Evolutionary conservation across 2,113 vertebrate species (phyloP), one percentile per base, ranked within the genome.

Genomic region (Astur gentilis): DNA sequence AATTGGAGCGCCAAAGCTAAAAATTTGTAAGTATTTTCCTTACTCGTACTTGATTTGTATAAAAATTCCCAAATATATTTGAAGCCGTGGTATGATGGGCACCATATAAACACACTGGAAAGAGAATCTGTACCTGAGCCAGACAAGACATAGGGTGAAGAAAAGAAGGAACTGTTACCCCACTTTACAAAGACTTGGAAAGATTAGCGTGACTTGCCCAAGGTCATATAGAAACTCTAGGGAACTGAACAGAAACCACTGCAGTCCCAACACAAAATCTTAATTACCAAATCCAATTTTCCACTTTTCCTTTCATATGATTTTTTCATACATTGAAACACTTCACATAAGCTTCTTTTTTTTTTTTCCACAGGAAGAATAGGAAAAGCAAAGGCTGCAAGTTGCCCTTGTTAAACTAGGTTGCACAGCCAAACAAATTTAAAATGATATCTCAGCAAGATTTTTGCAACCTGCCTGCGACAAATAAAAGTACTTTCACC

Each of bases 361-460:
- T 27, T 70, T 65, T 86, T 75, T 79, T 4, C 32, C 95, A 19
- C 77, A 83, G 90, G 96, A 92, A 81, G 90, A 95, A 91, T 32
- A 83, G 47, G 42, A 83, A 58, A 97, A 90, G 78, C 66, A 86
- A 87, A 93, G 44, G 32, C 94, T 95, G 75, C 75, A 95, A 69
- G 52, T 11, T 88, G 50, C 71, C 78, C 90, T 69, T 89, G 71
- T 91, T 93, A 96, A 96, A 95, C 86, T 96, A 95, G 75, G 72
- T 77, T 87, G 93, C 94, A 87, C 52, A 93, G 85, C 58, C 79
- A 72, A 95, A 94, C 54, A 89, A 90, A 91, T 83, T 81, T 83
- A 92, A 97, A 97, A 90, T 60, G 90, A 88, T 83, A 95, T 54
- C 85, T 97, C 95, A 94, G 95, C 85, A 95, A 97, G 93, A 89